Evolutionary conservation across 2,113 vertebrate genomes (phyloP), one percentile per base, ranked within the genome.

Genomic region (Sapajus apella): DNA sequence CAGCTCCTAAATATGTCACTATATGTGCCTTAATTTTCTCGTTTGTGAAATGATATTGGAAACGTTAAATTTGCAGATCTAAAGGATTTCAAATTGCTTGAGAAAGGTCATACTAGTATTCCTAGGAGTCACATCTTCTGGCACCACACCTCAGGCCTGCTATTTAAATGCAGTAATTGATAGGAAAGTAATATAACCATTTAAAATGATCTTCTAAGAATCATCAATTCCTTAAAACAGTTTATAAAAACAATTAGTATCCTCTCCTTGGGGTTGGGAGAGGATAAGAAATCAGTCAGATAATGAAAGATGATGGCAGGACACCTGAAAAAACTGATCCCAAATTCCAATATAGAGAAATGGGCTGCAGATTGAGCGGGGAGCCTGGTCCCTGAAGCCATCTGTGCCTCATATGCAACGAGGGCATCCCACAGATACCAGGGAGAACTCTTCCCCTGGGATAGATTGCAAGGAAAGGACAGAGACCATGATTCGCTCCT

Each of bases 11-110:
- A 37, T 56, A 80, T 17, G 58, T 8, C 73, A 47, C 50, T 88
- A 45, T 56, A 25, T 14, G 43, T 45, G 37, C 30, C 61, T 91
- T 68, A 16, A 85, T 95, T 85, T 95, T 91, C 61, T 91, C 56
- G 68, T 50, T 89, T 79, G 82, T 94, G 76, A 94, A 91, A 52
- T 79, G 47, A 81, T n/a, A 77, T 32, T 12, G 32, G 47, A 81
- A 84, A 90, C 25, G 43, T 85, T 85, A 84, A 6, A 73, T 40
- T 68, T 94, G 90, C 43, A 87, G 81, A 75, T 50, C 40, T 13
- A 87, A 94, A 93, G 52, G 50, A 92, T 9, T 94, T 92, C 30
- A 76, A 20, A 50, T 89, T 96, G 40, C 32, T 89, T 27, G 72
- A 91, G 45, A 75, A 91, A 94, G 18, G 32, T 90, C 43, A 47